phyloP scores from a whole-genome alignment of 2,113 vertebrate genomes.

The Lagopus leucura region DNA sequence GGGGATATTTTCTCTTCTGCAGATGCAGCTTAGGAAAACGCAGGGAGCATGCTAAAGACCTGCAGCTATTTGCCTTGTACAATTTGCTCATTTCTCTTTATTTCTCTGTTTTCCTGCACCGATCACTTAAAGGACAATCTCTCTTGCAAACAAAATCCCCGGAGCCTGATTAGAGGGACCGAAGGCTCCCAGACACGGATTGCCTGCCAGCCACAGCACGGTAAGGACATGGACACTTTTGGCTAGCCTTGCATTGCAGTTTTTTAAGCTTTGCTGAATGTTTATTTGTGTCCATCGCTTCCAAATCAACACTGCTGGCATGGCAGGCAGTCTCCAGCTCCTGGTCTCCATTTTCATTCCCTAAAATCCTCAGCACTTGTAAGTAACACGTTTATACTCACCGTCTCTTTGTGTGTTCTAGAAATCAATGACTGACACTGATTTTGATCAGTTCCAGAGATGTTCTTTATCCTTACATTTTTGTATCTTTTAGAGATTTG shows the following conservation, averaged over 20 bases:
- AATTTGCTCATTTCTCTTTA: slow-evolving; percentile 68
- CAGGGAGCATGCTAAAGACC: slow-evolving; percentile 80
- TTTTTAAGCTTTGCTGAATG: slow-evolving; percentile 64
- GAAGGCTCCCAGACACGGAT: slow-evolving; percentile 76
- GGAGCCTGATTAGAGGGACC: slow-evolving; percentile 73
- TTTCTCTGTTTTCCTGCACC: slow-evolving; percentile 72
- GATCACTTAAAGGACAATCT: slow-evolving; percentile 73
- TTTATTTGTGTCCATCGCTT: slow-evolving; percentile 76
- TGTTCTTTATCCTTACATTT: slow-evolving; percentile 18
- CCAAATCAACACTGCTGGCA: slow-evolving; percentile 78
- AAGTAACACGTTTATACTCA: slow-evolving; percentile 74
- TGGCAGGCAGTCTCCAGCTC: slow-evolving; percentile 75
- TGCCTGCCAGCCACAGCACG: slow-evolving; percentile 76
- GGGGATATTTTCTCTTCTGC: slow-evolving; percentile 80
- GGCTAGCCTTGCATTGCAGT: slow-evolving; percentile 64
- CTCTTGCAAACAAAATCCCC: slow-evolving; percentile 76
- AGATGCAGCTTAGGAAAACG: slow-evolving; percentile 81
- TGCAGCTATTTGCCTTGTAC: slow-evolving; percentile 77
- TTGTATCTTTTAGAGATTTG: slow-evolving; percentile 1
- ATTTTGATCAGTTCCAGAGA: slow-evolving; percentile 33
- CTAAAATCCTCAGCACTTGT: slow-evolving; percentile 78
- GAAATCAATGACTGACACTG: slow-evolving; percentile 58
- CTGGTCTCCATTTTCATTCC: slow-evolving; percentile 79
- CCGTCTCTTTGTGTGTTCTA: slow-evolving; percentile 53
- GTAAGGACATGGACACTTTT: slow-evolving; percentile 76